Evolutionary conservation across 2,113 vertebrate genomes (phyloP).

Genomic region (Columbina picui): DNA sequence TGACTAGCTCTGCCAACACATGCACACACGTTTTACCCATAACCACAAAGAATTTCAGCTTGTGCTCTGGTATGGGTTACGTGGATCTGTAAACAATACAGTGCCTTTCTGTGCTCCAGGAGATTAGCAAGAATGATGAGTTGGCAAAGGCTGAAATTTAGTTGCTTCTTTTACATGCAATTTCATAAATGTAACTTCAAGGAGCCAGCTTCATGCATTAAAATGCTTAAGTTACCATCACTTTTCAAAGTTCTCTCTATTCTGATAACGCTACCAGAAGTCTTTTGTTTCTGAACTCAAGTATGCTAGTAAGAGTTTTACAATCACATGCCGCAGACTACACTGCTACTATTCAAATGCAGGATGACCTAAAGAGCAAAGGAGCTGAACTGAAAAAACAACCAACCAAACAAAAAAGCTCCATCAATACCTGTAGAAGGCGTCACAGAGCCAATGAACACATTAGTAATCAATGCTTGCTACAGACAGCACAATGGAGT

Average conservation of each 20-base stretch:
- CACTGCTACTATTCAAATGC: neutral
- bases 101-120: neutral
- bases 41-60: constrained; percentile 5
- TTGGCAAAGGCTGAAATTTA: neutral
- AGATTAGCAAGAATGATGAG: neutral
- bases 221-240: neutral
- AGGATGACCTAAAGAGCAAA: neutral
- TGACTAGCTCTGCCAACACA: constrained; percentile 23
- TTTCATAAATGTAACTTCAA: neutral
- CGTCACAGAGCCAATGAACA: neutral
- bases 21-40: neutral
- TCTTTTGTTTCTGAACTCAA: neutral
- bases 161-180: neutral
- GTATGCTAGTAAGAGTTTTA: neutral
- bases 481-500: neutral
- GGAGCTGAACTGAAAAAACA: neutral
- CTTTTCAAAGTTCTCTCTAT: neutral
- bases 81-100: neutral
- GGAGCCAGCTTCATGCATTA: neutral
- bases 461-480: neutral
- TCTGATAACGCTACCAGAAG: neutral
- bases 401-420: neutral
- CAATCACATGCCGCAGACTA: neutral
- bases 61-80: neutral
- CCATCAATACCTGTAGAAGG: neutral